These are phyloP conservation scores for Sinhomidia bicolor DNA, from an alignment of 2,888 invertebrate species.

Conservation along the genomic window DNA sequence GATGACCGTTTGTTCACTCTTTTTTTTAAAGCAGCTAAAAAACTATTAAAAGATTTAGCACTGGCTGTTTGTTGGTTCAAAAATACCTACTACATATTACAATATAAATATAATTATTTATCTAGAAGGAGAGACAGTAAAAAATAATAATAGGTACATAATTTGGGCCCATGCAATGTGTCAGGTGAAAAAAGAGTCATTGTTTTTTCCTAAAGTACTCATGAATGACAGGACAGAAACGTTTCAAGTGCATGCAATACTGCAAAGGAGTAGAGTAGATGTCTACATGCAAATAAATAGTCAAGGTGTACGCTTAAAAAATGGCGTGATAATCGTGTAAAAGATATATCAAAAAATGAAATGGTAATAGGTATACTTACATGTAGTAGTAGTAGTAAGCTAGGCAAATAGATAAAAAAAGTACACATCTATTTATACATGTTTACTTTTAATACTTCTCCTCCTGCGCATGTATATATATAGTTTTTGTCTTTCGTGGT, in stretches of 20 bases:
- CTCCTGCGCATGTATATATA: background rate
- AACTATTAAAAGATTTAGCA: slow-evolving; percentile 22
- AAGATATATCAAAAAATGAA: slow-evolving; percentile 34
- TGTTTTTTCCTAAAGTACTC: slow-evolving; percentile 59
- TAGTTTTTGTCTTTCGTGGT: slow-evolving; percentile 31
- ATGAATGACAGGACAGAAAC: slow-evolving; percentile 63
- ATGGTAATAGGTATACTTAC: no score
- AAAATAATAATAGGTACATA: slow-evolving; percentile 53
- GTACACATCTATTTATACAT: slow-evolving; percentile 38
- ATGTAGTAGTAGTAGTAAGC: no score
- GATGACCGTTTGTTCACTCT: slow-evolving; percentile 68
- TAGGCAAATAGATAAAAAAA: slow-evolving; percentile 2
- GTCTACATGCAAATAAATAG: background rate
- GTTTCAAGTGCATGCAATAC: slow-evolving; percentile 65
- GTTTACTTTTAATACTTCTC: background rate
- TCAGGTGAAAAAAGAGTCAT: slow-evolving; percentile 66
- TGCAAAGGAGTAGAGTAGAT: background rate
- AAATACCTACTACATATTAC: slow-evolving; percentile 22
- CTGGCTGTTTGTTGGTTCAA: background rate
- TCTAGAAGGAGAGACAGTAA: slow-evolving; percentile 46
- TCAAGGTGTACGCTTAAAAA: slow-evolving; percentile 14
- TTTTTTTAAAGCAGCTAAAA: slow-evolving; percentile 15
- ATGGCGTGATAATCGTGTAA: slow-evolving; percentile 56
- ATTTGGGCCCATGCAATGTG: slow-evolving; percentile 71
- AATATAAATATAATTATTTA: slow-evolving; percentile 56